Base-by-base conservation (phyloP, 37 sponge, comb jelly and placozoan genomes). In the Cladorhizidae sp. region DNA sequence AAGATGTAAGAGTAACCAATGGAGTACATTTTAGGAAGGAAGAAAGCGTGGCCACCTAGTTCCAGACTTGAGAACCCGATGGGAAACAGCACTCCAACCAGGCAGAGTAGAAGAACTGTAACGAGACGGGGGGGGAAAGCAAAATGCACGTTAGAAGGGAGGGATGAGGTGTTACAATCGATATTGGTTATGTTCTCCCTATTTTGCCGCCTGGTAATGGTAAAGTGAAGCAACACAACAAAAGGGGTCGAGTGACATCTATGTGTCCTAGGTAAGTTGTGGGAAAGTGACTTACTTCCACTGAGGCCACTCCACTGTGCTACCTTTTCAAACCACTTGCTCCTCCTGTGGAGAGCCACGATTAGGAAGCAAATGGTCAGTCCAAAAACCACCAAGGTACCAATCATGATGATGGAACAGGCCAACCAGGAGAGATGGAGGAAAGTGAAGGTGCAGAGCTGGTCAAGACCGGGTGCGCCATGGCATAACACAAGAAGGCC, bases 21-120 rank as follows among this genome's bases (percentile, higher is more conserved):
- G 17, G 32, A n/a, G 75, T 36, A 55, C 1, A 58, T 54, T 14
- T 12, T 2, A 21, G 75, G 57, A 1, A 74, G 58, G 57, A 54
- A 54, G 38, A 36, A 74, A 20, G 57, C 20, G 2, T 28, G 57
- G 33, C 75, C 58, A 35, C 75, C 75, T 9, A 74, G 26, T 37
- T 74, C 58, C 23, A n/a, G 15, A 56, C 55, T 32, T 32, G 75
- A 74, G 75, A 74, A 74, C 1, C 75, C 75, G 31, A 74, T 8
- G 8, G 75, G 75, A 22, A 74, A 74, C 5, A 57, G 36, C 1
- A 74, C 8, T n/a, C 75, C 75, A 8, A 74, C 75, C 35, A 74
- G 18, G 55, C 75, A 55, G 37, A 74, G 58, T n/a, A 74, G 67
- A 21, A 64, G n/a, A 31, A 40, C 79, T 78, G 38, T 6, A 8